Conservation (phyloP, 2,797 vertebrate genomes). For the Channa striata region DNA sequence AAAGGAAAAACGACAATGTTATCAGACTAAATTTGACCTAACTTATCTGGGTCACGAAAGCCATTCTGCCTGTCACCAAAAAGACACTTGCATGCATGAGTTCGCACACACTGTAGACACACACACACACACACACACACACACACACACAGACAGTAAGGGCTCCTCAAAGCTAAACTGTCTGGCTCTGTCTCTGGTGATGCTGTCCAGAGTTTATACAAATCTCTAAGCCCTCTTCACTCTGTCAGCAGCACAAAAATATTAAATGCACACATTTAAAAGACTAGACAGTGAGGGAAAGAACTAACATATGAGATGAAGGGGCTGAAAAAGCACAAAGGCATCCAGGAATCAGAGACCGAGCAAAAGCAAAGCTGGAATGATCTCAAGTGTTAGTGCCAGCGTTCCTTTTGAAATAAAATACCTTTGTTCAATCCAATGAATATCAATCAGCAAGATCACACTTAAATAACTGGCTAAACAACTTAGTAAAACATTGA, state of each 20-base stretch:
- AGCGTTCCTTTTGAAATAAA: background rate
- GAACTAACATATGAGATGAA: conserved; percentile 11
- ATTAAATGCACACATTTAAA: conserved; percentile 15
- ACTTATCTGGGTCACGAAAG: conserved; percentile 28
- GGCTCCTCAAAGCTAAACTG: conserved; percentile 15
- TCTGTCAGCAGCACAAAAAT: conserved; percentile 44
- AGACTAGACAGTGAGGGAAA: conserved; percentile 19
- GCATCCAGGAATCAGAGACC: conserved; percentile 21
- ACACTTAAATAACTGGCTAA: background rate
- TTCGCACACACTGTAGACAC: conserved; percentile 22
- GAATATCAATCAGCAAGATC: conserved; percentile 4
- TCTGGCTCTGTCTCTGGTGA: conserved; percentile 30
- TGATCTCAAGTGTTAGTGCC: conserved; percentile 28
- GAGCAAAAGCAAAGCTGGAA: conserved; percentile 3
- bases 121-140: conserved; percentile 12
- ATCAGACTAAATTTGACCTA: conserved; percentile 19
- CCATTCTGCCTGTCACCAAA: background rate
- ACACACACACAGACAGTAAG: conserved; percentile 18
- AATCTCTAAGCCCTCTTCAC: conserved; percentile 41
- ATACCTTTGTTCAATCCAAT: background rate
- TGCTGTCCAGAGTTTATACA: conserved; percentile 45
- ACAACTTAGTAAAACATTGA: background rate
- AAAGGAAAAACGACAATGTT: background rate
- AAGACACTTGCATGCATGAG: background rate
- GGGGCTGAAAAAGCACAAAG: conserved; percentile 18